Evolutionary conservation across 1,140 invertebrate genomes (phyloP).

Genomic region (Lethocerus indicus): DNA sequence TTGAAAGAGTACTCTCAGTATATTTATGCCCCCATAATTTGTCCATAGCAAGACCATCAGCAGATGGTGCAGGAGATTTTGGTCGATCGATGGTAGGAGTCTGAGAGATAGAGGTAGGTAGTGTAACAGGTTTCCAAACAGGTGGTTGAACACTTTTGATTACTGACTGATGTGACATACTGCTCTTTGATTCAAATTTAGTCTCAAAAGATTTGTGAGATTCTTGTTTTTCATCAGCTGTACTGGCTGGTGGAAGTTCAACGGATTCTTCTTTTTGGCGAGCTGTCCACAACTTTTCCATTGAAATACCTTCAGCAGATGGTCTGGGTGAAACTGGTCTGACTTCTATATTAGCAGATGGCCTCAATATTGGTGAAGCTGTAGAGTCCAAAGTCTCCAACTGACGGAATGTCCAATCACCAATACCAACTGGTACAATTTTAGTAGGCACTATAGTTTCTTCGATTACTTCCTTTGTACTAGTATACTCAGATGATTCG

Average conservation of each 20-base stretch:
- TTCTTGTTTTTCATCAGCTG: too few species aligned
- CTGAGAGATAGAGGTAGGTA: too few species aligned
- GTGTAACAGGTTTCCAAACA: not conserved
- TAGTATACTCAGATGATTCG: too few species aligned
- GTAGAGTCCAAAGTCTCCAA: constrained; percentile 3
- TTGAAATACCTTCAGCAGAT: constrained; percentile 36
- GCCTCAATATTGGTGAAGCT: constrained; percentile 4
- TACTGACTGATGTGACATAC: not conserved
- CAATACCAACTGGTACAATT: constrained; percentile 6
- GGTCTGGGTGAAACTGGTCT: constrained; percentile 27
- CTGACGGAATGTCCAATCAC: not conserved
- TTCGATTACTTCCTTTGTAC: constrained; percentile 14
- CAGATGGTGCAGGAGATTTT: constrained; percentile 17
- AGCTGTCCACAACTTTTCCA: constrained; percentile 40
- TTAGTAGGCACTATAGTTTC: constrained; percentile 13
- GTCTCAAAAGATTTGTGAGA: too few species aligned
- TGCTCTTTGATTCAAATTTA: constrained; percentile 1
- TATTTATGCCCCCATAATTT: constrained; percentile 32
- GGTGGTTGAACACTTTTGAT: not conserved
- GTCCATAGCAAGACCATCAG: constrained; percentile 23
- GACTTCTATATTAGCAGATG: constrained; percentile 8
- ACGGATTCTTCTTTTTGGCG: constrained; percentile 4
- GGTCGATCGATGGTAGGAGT: constrained; percentile 1
- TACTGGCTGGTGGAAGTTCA: not conserved
- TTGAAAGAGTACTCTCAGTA: constrained; percentile 23